Evolutionary conservation across 2,888 invertebrate genomes (phyloP).

Genomic region (Tupiocoris notatus): DNA sequence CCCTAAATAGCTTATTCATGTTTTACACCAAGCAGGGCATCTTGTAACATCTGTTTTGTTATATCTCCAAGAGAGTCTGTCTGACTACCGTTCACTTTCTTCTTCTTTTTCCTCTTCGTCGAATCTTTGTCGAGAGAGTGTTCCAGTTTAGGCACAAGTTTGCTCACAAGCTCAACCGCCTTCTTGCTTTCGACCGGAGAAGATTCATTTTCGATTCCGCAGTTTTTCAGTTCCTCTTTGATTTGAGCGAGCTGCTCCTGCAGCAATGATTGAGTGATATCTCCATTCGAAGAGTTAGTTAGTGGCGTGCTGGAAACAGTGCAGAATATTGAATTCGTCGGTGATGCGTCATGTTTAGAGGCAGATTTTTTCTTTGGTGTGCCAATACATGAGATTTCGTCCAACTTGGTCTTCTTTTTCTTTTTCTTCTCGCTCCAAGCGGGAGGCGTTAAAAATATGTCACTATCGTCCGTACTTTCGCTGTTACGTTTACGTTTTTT

Average conservation of each 20-base stretch:
- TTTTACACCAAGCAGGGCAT: not conserved
- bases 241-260: not conserved
- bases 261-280: not conserved
- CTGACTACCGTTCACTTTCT: not conserved
- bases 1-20: not conserved
- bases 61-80: not conserved
- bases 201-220: constrained; percentile 11
- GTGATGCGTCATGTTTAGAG: too few species aligned
- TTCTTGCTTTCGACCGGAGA: not conserved
- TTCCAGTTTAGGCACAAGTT: not conserved
- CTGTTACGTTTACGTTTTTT: not conserved
- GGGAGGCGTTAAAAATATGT: not conserved
- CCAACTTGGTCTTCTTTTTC: not conserved
- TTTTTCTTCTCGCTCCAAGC: not conserved
- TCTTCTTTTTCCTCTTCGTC: constrained; percentile 3
- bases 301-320: not conserved
- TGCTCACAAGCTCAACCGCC: not conserved
- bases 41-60: not conserved
- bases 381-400: not conserved
- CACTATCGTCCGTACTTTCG: not conserved
- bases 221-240: not conserved
- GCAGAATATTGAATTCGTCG: not conserved
- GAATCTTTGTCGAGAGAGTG: not conserved
- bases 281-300: too few species aligned
- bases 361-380: too few species aligned